Evolutionary conservation across 1,140 invertebrate genomes (phyloP).

Genomic region (Eupeodes corollae): DNA sequence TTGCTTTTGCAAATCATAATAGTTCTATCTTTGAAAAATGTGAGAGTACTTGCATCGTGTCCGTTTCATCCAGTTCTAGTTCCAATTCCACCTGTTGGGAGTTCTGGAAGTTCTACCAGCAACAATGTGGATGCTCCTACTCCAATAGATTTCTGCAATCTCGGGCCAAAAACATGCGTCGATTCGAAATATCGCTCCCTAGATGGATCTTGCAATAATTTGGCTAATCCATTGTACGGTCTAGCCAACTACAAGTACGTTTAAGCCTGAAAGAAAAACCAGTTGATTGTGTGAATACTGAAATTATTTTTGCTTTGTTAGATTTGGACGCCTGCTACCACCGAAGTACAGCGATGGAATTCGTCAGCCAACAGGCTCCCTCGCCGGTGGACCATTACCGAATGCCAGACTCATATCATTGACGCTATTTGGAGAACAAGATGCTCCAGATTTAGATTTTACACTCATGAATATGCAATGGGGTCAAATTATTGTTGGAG

Average conservation of each 20-base stretch:
- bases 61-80: too few relatives aligned
- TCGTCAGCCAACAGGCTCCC: slow-evolving; percentile 46
- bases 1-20: too few relatives aligned
- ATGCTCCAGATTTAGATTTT: slow-evolving; percentile 53
- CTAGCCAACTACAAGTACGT: slow-evolving; percentile 53
- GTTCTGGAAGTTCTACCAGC: too few relatives aligned
- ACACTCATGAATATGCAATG: slow-evolving; percentile 69
- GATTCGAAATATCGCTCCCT: slow-evolving; percentile 55
- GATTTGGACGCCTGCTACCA: slow-evolving; percentile 61
- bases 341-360: slow-evolving; percentile 66
- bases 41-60: too few relatives aligned
- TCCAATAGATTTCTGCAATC: too few relatives aligned
- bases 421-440: slow-evolving; percentile 51
- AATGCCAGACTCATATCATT: slow-evolving; percentile 57
- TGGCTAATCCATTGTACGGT: slow-evolving; percentile 58
- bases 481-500: slow-evolving; percentile 78
- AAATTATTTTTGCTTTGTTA: slow-evolving; percentile 3
- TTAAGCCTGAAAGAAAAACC: neutral
- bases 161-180: too few relatives aligned
- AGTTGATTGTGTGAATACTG: neutral
- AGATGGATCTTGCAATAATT: slow-evolving; percentile 80
- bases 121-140: too few relatives aligned
- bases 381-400: slow-evolving; percentile 49
- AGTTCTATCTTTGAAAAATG: too few relatives aligned
- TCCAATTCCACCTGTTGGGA: too few relatives aligned